Base-by-base conservation (phyloP, 2,888 invertebrate species). In the Rhingia rostrata region DNA sequence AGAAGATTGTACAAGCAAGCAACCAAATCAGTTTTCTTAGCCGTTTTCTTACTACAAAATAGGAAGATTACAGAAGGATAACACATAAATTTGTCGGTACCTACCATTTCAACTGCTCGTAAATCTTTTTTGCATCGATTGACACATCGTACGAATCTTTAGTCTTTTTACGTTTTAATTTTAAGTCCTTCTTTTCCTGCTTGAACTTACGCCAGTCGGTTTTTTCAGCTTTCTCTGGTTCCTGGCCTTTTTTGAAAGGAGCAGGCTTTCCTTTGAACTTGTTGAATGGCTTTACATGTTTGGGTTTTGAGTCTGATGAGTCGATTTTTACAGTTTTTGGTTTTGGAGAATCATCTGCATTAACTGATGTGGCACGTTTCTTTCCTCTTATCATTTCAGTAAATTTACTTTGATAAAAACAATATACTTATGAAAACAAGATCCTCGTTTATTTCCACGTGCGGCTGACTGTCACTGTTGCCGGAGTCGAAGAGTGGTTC, bases 151-250 rank as follows among this genome's bases (percentile, higher is more conserved):
- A 94, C 1, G 93, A 89, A 39, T 91, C 89, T 30, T 92, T 92
- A 12, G 90, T 92, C 33, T 94, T 93, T 89, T 94, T 95, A 61
- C 95, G 93, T 60, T 93, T 93, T 22, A 94, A 88, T 83, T 94
- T 94, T 1, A 96, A 90, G 85, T 95, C 93, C 88, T 96, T 96
- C 88, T 95, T 95, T 80, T 96, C 93, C 88, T 95, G 94, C 88
- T 95, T 96, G 90, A 95, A 94, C 89, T 95, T 94, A 9, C 93
- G 92, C 96, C 96, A 96, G 88, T 95, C 93, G 0, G 94, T 94
- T 70, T 94, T 93, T 91, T 95, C 88, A 89, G 92, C 3, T 88
- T 78, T 77, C 3, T 74, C 66, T 7, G 54, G 7, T 9, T 22
- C 45, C 9, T 41, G 47, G 4, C 56, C 35, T 41, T 58, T 58